Conservation (phyloP, 2,888 invertebrate genomes). For the Formica aserva region DNA sequence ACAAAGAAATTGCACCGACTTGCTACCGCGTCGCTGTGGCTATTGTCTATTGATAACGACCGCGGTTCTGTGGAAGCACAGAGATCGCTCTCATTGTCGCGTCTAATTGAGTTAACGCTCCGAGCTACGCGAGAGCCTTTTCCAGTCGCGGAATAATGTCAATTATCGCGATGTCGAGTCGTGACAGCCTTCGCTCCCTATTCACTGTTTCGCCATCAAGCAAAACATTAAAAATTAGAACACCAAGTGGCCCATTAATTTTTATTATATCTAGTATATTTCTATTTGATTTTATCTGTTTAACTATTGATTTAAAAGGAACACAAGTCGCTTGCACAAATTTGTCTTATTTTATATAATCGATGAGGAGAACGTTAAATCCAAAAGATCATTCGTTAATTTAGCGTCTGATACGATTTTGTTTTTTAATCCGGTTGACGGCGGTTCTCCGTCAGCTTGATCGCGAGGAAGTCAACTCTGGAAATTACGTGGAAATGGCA, state of each 20-base stretch:
- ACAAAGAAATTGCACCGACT: slow-evolving; percentile 49
- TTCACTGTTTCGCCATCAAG: slow-evolving; percentile 3
- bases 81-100: slow-evolving; percentile 61
- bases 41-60: slow-evolving; percentile 68
- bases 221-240: not conserved
- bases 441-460: not conserved
- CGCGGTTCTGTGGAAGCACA: slow-evolving; percentile 50
- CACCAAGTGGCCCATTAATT: not conserved
- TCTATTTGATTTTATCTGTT: not conserved
- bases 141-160: slow-evolving; percentile 41
- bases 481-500: slow-evolving; percentile 22
- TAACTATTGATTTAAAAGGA: not conserved
- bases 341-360: not conserved
- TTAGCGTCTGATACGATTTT: slow-evolving; percentile 16
- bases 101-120: slow-evolving; percentile 70
- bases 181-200: slow-evolving; percentile 30
- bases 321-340: not conserved
- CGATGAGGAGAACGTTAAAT: not conserved
- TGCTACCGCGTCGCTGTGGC: not conserved
- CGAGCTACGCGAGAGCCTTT: slow-evolving; percentile 44
- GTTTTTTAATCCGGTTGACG: slow-evolving; percentile 1
- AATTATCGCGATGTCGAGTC: slow-evolving; percentile 54
- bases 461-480: slow-evolving; percentile 8
- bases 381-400: slow-evolving; percentile 14
- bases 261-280: not conserved